Evolutionary conservation across 2,113 vertebrate genomes (phyloP).

Genomic region (Syngnathoides biaculeatus): DNA sequence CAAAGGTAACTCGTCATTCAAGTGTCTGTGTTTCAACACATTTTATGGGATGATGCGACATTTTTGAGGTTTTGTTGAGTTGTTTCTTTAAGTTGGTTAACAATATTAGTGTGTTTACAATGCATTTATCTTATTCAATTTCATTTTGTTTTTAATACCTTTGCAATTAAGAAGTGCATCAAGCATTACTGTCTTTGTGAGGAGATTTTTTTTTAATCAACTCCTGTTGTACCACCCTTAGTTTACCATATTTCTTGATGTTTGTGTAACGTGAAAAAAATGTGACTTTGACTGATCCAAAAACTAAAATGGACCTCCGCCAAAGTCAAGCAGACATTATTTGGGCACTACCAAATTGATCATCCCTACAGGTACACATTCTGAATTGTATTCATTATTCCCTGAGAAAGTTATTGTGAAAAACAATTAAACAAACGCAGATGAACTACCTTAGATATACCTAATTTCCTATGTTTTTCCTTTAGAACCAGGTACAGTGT

Average conservation of each 20-base stretch:
- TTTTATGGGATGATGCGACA: not conserved
- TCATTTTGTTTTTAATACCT: not conserved
- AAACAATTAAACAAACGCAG: too few species aligned
- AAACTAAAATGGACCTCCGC: too few species aligned
- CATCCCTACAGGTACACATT: too few species aligned
- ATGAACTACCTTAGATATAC: not conserved
- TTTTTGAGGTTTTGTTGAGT: not conserved
- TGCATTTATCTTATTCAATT: too few species aligned
- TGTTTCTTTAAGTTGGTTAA: not conserved
- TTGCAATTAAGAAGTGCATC: not conserved
- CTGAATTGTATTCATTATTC: too few species aligned
- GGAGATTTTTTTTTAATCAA: not conserved
- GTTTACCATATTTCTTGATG: too few species aligned
- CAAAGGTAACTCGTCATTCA: not conserved
- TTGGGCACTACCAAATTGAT: too few species aligned
- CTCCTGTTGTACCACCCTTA: too few species aligned
- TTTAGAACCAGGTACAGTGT: slow-evolving; percentile 63
- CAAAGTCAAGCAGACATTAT: too few species aligned
- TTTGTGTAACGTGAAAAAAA: too few species aligned
- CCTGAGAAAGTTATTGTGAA: not conserved
- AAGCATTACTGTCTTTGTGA: too few species aligned
- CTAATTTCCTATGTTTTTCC: not conserved
- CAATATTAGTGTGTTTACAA: not conserved
- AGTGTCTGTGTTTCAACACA: not conserved
- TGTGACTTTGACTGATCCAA: too few species aligned